Base-by-base conservation (phyloP, 2,113 vertebrate species). In the Pedionomus torquatus region DNA sequence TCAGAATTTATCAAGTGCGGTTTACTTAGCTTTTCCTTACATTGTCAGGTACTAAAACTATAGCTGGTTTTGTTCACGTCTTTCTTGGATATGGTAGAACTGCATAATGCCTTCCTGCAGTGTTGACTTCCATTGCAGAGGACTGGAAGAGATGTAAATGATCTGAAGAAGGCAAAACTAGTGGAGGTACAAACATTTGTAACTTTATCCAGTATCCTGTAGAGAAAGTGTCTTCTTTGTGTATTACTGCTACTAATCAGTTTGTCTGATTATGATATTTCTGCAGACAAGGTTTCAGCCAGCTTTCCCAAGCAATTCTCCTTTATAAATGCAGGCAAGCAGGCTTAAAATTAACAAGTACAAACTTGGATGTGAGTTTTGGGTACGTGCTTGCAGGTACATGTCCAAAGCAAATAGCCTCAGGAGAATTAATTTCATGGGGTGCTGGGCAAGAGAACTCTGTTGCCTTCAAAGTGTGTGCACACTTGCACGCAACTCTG, bases 241-340 rank as follows among this genome's bases (percentile, higher is more conserved):
- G 14, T 88, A 1, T 61, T 28, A 0, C 30, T 89, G 24, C 17
- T 72, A 2, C 12, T 63, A 13, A 0, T 3, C 46, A 26, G 6
- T 58, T 82, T 8, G 5, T 20, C 26, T 55, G 37, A 52, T 64
- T 16, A 13, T n/a, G 57, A 10, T 46, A 13, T 55, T 61, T 80
- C 15, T 68, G 28, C 43, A 63, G 77, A 8, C 9, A 8, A 39
- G 43, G 30, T 26, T 82, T 85, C 69, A 75, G 23, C n/a, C 41
- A 74, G 31, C 43, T 93, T 15, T 89, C 44, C 54, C 11, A 26
- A 39, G n/a, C 17, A 85, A 11, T 13, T 80, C 20, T 65, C 13
- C 46, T 63, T 63, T 78, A 41, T 33, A 92, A 66, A 43, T 44
- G 26, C 24, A 19, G 26, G 11, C 3, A 23, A 80, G 18, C 43